Evolutionary conservation across 2,888 invertebrate genomes (phyloP).

Genomic region (Agapostemon virescens): DNA sequence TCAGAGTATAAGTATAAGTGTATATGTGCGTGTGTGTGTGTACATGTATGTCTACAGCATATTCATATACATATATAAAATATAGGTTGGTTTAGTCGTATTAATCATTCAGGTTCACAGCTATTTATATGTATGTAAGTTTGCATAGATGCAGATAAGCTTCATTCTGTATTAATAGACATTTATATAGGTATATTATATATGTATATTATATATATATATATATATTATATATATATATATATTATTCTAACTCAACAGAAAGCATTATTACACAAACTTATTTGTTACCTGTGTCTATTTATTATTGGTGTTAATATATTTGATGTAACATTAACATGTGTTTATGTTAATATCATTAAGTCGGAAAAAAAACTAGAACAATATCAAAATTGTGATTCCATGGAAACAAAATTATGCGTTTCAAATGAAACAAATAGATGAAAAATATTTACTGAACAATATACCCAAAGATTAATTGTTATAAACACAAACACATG

Average conservation of each 20-base stretch:
- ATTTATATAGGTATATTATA: conserved; percentile 13
- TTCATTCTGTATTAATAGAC: conserved; percentile 33
- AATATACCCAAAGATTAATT: not conserved
- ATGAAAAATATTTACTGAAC: not conserved
- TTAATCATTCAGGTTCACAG: not conserved
- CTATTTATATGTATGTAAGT: not conserved
- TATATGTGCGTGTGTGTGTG: not conserved
- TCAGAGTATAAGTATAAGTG: conserved; percentile 19
- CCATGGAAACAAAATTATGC: not conserved
- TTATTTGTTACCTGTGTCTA: not conserved
- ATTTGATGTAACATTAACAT: conserved; percentile 26
- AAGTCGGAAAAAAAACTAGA: not conserved
- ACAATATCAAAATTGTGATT: not conserved
- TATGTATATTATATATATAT: not conserved
- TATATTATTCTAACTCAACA: not conserved
- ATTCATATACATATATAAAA: conserved; percentile 12
- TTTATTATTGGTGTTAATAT: conserved; percentile 11
- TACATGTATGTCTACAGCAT: not conserved
- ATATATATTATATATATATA: not conserved
- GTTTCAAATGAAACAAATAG: not conserved
- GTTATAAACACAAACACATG: conserved; percentile 40
- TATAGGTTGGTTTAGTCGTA: not conserved
- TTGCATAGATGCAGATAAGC: conserved; percentile 22
- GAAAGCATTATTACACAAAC: conserved; percentile 5
- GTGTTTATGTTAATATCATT: conserved; percentile 34